Evolutionary conservation across 2,888 invertebrate species (phyloP), one percentile per base, ranked within the genome.

Genomic region (Drosophila atripex): DNA sequence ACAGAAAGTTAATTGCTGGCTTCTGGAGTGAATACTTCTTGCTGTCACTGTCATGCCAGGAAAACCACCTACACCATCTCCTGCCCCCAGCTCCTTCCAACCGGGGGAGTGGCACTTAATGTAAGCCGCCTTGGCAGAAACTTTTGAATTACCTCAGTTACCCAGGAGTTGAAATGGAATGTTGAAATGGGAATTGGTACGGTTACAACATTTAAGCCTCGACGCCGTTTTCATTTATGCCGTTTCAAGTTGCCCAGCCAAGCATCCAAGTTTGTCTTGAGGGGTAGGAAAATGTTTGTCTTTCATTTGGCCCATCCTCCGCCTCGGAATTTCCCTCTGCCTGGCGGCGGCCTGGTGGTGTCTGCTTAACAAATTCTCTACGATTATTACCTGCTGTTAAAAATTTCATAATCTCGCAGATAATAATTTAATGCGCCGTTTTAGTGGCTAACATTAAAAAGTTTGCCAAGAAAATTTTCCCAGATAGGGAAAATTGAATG

Each of bases 321-420:
- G 12, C 32, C 73, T 47, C 8, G 38, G 12, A 28, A 9, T n/a
- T 43, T 4, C 11, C 11, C 9, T 5, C 7, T 1, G 32, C 39
- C 43, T 18, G 28, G 12, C 12, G 8, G n/a, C 32, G 46, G 14
- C 45, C 14, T 8, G 38, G 32, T 35, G 57, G 28, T 51, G 55
- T 58, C 64, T 64, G 68, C 61, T 66, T 63, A 75, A 64, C 73
- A 71, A 71, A 76, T 73, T 77, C 74, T 75, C 84, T 72, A 88
- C 80, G 88, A 83, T 88, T 88, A 88, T 88, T 88, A 88, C 88
- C 88, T 88, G 88, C 88, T 76, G 86, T 88, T 88, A 86, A 84
- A 84, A 83, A 77, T 80, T 76, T 74, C 80, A 83, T 86, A 80
- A 88, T 86, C 78, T 75, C 50, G 51, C 73, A 86, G 88, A 88